Conservation (phyloP, 2,888 invertebrate species). For the Poecilobothrus nobilitatus region DNA sequence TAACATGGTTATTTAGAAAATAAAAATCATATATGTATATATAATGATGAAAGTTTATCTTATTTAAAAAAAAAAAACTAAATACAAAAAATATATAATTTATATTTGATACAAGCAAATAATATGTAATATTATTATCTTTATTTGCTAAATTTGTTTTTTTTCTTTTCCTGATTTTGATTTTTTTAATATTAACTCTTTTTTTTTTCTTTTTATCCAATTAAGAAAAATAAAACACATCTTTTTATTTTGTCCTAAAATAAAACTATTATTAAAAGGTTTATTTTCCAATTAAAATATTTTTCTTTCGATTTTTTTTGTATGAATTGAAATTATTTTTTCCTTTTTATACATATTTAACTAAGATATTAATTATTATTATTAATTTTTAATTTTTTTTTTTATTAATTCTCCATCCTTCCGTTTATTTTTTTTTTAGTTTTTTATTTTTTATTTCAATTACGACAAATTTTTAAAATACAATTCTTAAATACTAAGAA, state of each 20-base stretch:
- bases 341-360: background rate
- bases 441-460: background rate
- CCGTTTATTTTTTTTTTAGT: too few relatives aligned
- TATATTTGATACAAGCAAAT: background rate
- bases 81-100: background rate
- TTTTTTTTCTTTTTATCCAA: background rate
- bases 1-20: too few relatives aligned
- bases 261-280: slow-evolving; percentile 3
- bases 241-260: slow-evolving; percentile 3
- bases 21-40: too few relatives aligned
- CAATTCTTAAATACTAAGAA: slow-evolving; percentile 2
- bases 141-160: background rate
- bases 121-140: background rate
- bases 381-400: background rate
- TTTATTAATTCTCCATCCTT: background rate
- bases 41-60: too few relatives aligned
- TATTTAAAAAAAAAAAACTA: too few relatives aligned
- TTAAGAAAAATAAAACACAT: slow-evolving; percentile 1
- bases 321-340: background rate
- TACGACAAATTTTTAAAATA: background rate
- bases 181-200: background rate
- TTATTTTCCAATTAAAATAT: background rate
- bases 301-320: background rate
- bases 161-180: background rate
- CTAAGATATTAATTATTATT: background rate